These are phyloP conservation scores for Barbus barbus DNA, from an alignment of 2,113 vertebrate genomes.

Conservation along the genomic window DNA sequence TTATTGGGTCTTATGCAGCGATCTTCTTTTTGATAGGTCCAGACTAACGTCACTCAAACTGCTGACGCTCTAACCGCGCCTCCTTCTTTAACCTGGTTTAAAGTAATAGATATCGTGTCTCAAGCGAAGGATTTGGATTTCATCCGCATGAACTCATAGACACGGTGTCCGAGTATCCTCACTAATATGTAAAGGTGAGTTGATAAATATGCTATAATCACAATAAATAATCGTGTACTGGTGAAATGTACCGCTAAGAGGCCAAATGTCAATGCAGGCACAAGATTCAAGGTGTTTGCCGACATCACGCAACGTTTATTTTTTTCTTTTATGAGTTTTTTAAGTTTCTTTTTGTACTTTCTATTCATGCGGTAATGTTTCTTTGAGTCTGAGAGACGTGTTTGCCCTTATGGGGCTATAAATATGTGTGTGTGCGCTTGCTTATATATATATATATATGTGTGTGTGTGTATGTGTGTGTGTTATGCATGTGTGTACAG, in stretches of 20 bases:
- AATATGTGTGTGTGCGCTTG: background rate
- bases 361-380: background rate
- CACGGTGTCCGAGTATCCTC: background rate
- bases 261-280: background rate
- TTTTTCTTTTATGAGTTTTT: background rate
- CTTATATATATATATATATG: no score
- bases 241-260: background rate
- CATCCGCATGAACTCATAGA: background rate
- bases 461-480: no score
- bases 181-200: slow-evolving; percentile 65
- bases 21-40: slow-evolving; percentile 2
- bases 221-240: background rate
- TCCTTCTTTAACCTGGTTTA: slow-evolving; percentile 58
- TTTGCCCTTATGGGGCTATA: background rate
- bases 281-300: slow-evolving; percentile 50
- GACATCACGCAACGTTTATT: slow-evolving; percentile 31
- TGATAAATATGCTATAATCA: background rate
- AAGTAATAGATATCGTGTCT: slow-evolving; percentile 64
- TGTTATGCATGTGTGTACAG: background rate
- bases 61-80: slow-evolving; percentile 54
- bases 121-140: slow-evolving; percentile 33
- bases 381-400: background rate
- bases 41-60: background rate
- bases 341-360: background rate
- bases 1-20: slow-evolving; percentile 58